Evolutionary conservation across 2,888 invertebrate genomes (phyloP), one percentile per base, ranked within the genome.

Genomic region (Lasioglossum malachurum): DNA sequence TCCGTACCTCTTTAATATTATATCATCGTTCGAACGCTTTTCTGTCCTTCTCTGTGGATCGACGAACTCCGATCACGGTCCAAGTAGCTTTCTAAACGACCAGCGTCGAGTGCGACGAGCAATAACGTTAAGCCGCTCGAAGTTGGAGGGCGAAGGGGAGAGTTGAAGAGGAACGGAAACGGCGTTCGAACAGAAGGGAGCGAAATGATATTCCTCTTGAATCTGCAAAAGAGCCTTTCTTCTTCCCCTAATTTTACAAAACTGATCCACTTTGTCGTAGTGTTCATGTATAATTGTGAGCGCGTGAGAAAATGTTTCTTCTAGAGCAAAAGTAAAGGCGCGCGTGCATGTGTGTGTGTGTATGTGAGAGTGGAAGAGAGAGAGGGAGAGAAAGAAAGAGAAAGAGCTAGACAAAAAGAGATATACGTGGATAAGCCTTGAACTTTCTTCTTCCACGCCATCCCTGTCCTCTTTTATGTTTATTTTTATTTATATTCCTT

Each of bases 401-500:
- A 80, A 38, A 64, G 31, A 31, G 31, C 16, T 27, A 64, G 64
- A 64, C 44, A 74, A 16, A 44, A 38, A 80, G 41, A 84, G 38
- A 60, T 35, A 75, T 14, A 19, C 44, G 79, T 75, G 77, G 75
- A 83, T 64, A 71, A 86, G 64, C 60, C 86, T 77, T 75, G 31
- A 31, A 79, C 67, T 72, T 76, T 77, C 72, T 85, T 82, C 87
- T 85, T 88, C 87, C 80, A 80, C 82, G 71, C n/a, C 72, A 69
- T 78, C 82, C 72, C 74, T 73, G 78, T 53, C 74, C 67, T 82
- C 78, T 83, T 78, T 88, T 87, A 87, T 83, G 87, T 92, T 91
- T 87, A 90, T 72, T 64, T 57, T 90, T 87, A 90, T 91, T 91
- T 92, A 91, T 90, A 87, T 83, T 85, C 75, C 75, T 64, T 53